Percentiles rank a stretch among this genome's conserved stretches.
These are phyloP conservation scores for Anoplius nigerrimus DNA, from an alignment of 2,888 invertebrate species.

Conservation along the genomic window DNA sequence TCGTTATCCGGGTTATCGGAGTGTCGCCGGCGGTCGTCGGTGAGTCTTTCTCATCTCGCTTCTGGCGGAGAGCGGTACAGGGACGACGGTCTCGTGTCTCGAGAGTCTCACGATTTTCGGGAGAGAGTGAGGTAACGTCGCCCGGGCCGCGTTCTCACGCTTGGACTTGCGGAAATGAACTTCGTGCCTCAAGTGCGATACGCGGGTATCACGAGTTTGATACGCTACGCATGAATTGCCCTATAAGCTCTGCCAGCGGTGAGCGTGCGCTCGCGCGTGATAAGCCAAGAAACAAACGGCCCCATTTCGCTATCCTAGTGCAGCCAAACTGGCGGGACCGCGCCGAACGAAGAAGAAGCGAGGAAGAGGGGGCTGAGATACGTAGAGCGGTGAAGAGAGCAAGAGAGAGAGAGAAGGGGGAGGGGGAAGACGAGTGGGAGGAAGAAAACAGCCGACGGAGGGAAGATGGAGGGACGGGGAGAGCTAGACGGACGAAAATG, in stretches of 20 bases:
- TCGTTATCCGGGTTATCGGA: too few relatives aligned
- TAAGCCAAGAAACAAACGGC: slow-evolving; percentile 25
- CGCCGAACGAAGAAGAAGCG: slow-evolving; percentile 4
- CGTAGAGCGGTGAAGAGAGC: too few relatives aligned
- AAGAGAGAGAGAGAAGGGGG: background rate
- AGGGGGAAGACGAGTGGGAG: background rate
- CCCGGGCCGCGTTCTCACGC: background rate
- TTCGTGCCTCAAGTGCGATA: background rate
- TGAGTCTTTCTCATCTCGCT: too few relatives aligned
- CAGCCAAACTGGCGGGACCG: background rate
- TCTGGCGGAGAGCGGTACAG: too few relatives aligned
- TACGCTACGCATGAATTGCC: slow-evolving; percentile 6
- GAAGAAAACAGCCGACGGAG: too few relatives aligned
- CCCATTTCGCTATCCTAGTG: slow-evolving; percentile 19
- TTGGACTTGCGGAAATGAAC: background rate
- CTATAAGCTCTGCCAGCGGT: slow-evolving; percentile 6
- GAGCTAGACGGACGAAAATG: slow-evolving; percentile 3
- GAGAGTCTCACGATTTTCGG: too few relatives aligned
- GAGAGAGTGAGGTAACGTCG: too few relatives aligned
- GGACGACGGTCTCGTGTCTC: background rate
- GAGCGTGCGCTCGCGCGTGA: slow-evolving; percentile 5
- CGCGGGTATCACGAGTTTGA: background rate
- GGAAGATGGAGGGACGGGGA: background rate
- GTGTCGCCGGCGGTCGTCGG: too few relatives aligned
- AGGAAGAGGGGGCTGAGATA: background rate